Percentiles rank a stretch among this genome's conserved stretches.
Conservation (phyloP, 2,888 invertebrate species). For the Apamea sordens region DNA sequence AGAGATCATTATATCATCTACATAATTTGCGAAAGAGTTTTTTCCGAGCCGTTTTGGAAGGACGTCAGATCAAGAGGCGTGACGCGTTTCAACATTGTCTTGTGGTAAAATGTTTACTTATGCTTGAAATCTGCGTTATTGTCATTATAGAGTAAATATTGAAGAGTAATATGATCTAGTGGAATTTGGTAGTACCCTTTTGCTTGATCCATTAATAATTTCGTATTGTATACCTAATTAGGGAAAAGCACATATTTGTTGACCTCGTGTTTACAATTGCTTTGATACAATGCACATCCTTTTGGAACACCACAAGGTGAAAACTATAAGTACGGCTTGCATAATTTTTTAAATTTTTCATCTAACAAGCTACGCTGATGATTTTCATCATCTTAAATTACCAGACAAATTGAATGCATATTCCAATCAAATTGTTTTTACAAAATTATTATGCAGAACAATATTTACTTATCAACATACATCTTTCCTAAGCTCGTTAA, state of each 20-base stretch:
- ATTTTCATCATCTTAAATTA: neutral
- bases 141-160: conserved; percentile 13
- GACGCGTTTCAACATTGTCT: conserved; percentile 79
- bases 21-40: conserved; percentile 77
- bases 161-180: neutral
- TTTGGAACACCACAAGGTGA: conserved; percentile 28
- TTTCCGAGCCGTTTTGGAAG: conserved; percentile 77
- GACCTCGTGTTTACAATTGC: conserved; percentile 1
- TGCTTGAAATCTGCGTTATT: conserved; percentile 29
- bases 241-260: neutral
- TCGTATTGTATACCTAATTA: neutral
- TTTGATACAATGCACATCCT: conserved; percentile 1
- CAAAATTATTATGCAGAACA: conserved; percentile 24
- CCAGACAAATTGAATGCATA: neutral
- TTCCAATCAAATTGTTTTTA: neutral
- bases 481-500: conserved; percentile 35
- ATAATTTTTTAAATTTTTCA: neutral
- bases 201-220: conserved; percentile 1
- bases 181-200: conserved; percentile 9
- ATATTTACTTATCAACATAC: conserved; percentile 5
- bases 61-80: conserved; percentile 77
- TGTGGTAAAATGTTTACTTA: conserved; percentile 46
- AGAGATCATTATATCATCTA: conserved; percentile 67
- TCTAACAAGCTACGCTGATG: neutral
- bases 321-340: neutral